These are phyloP conservation scores for Drosophila koepferae DNA, from an alignment of 2,888 invertebrate species.

Conservation along the genomic window DNA sequence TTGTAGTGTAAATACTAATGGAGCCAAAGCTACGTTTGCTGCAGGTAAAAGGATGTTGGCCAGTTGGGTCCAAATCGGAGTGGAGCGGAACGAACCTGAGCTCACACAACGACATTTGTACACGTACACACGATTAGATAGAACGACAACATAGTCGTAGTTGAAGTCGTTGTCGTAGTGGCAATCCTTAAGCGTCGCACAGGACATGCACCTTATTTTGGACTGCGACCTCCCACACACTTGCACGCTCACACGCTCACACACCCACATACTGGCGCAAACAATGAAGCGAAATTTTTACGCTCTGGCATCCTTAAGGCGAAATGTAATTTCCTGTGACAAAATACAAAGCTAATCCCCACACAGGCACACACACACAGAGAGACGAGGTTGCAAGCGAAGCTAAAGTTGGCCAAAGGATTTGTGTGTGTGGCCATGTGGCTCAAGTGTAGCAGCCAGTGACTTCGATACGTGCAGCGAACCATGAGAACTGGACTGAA, in stretches of 20 bases:
- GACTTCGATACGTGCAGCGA: constrained; percentile 72
- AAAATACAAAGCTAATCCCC: constrained; percentile 82
- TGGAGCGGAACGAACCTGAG: constrained; percentile 24
- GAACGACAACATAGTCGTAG: constrained; percentile 43
- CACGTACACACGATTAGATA: constrained; percentile 77
- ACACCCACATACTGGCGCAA: constrained; percentile 30
- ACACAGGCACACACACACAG: constrained; percentile 44
- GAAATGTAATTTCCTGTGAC: constrained; percentile 82
- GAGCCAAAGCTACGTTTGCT: constrained; percentile 51
- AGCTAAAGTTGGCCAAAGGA: constrained; percentile 69
- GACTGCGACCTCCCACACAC: constrained; percentile 11
- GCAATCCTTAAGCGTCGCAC: constrained; percentile 53
- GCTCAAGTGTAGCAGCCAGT: constrained; percentile 21
- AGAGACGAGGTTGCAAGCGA: constrained; percentile 39
- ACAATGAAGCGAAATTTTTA: constrained; percentile 80
- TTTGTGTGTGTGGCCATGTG: constrained; percentile 46
- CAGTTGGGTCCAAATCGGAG: constrained; percentile 21
- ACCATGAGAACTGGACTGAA: constrained; percentile 34
- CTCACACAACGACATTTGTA: constrained; percentile 55
- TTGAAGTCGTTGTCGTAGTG: constrained; percentile 19
- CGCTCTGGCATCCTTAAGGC: constrained; percentile 69
- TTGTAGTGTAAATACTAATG: constrained; percentile 73
- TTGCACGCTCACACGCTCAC: constrained; percentile 11
- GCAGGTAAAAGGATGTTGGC: constrained; percentile 33
- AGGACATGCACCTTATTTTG: constrained; percentile 65